Base-by-base conservation (phyloP, 2,888 invertebrate species). In the Lepidonotus clava region DNA sequence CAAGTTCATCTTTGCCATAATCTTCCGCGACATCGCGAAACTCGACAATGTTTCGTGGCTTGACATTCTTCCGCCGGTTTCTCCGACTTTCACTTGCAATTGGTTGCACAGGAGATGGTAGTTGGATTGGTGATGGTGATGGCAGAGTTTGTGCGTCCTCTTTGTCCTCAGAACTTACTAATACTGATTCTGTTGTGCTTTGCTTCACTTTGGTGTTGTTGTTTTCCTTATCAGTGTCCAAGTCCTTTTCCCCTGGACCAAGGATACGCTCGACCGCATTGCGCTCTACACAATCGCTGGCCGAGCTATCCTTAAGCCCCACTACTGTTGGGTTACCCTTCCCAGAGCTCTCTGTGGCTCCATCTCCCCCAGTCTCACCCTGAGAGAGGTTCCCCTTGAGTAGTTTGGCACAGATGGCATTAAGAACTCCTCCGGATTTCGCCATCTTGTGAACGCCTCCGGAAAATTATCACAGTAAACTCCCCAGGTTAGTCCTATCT, bases 31-130 rank as follows among this genome's bases (percentile, higher is more conserved):
- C n/a, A 24, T 71, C 67, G 14, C 51, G 46, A 21, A 66, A 36
- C 66, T 91, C 90, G 83, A 89, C 91, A 86, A 96, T 96, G 94
- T 96, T 97, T 91, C 97, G 95, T 0, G 97, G 97, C 91, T 96
- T 96, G 94, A 97, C 96, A 93, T 97, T 97, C 94, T 97, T 97
- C 90, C 97, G 95, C 91, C 97, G 96, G 95, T 97, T 97, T 91
- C 96, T 95, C 93, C 96, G 96, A 38, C 90, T 88, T 6, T n/a
- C 28, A 36, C 36, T 32, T 24, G n/a, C 32, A 0, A 28, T 5
- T 1, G 53, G 36, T n/a, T 21, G 32, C 32, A 36, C 32, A 4
- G 41, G 41, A 1, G 71, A n/a, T n/a, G n/a, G n/a, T n/a, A n/a
- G n/a, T n/a, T n/a, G n/a, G n/a, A n/a, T n/a, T n/a, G n/a, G n/a